phyloP scores from a whole-genome alignment of 30 jellyfish, hydroid and myxozoan species.

The Cassiopea xamachana region DNA sequence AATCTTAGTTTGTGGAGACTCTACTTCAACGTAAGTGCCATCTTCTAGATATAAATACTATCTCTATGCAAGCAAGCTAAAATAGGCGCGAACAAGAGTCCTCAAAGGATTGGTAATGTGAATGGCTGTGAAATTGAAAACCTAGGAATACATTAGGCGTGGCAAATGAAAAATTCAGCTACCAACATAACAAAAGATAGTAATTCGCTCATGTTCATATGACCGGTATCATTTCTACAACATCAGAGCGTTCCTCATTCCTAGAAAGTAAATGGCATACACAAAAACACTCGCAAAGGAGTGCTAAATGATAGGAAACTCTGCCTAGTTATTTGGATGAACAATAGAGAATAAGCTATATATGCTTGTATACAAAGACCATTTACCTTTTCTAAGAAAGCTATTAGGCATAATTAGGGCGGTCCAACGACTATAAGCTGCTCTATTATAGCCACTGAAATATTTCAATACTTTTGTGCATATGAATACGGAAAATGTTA shows the following conservation, averaged over 20 bases:
- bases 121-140: no score
- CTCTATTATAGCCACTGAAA: neutral
- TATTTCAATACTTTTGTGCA: neutral
- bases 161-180: no score
- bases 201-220: neutral
- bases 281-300: neutral
- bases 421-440: neutral
- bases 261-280: no score
- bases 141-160: no score
- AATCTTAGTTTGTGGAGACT: no score
- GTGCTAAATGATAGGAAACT: neutral
- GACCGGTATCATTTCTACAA: neutral
- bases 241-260: no score
- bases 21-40: no score
- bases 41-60: no score
- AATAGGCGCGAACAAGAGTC: no score
- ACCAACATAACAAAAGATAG: neutral
- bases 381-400: neutral
- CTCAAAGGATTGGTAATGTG: no score
- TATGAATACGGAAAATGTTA: neutral
- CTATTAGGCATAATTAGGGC: neutral
- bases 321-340: neutral
- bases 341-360: neutral
- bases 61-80: no score
- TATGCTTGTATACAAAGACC: neutral